phyloP scores from a whole-genome alignment of 1,140 invertebrate species.

The Halictus rubicundus region DNA sequence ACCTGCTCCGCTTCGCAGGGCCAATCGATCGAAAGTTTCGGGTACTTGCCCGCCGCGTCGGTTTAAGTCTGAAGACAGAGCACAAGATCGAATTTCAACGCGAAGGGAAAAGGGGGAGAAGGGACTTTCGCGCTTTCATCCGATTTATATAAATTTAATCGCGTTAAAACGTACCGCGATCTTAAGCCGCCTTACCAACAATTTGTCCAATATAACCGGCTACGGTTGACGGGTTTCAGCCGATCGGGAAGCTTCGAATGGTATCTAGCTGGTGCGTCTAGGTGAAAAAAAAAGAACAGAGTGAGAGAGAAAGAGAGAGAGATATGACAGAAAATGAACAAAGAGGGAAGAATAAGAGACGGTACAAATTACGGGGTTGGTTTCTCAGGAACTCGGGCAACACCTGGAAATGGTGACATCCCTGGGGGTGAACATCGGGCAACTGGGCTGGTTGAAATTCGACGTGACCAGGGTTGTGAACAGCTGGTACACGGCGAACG shows the following conservation, averaged over 20 bases:
- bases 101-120: not conserved
- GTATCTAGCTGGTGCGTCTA: not conserved
- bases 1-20: too few species aligned
- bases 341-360: not conserved
- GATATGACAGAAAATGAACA: too few species aligned
- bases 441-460: constrained; percentile 92
- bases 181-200: constrained; percentile 39
- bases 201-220: constrained; percentile 40
- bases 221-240: constrained; percentile 47
- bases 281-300: not conserved
- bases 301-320: too few species aligned
- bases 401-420: constrained; percentile 85
- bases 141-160: constrained; percentile 44
- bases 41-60: not conserved
- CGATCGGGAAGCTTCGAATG: constrained; percentile 35
- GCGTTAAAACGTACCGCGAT: constrained; percentile 41
- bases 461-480: constrained; percentile 90
- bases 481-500: constrained; percentile 84
- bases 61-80: too few species aligned
- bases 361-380: not conserved
- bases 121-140: constrained; percentile 12
- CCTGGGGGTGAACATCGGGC: constrained; percentile 84
- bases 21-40: not conserved
- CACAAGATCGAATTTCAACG: not conserved
- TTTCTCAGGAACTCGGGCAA: constrained; percentile 74